Evolutionary conservation across 2,113 vertebrate genomes (phyloP).

Genomic region (Pachyramphus minor): DNA sequence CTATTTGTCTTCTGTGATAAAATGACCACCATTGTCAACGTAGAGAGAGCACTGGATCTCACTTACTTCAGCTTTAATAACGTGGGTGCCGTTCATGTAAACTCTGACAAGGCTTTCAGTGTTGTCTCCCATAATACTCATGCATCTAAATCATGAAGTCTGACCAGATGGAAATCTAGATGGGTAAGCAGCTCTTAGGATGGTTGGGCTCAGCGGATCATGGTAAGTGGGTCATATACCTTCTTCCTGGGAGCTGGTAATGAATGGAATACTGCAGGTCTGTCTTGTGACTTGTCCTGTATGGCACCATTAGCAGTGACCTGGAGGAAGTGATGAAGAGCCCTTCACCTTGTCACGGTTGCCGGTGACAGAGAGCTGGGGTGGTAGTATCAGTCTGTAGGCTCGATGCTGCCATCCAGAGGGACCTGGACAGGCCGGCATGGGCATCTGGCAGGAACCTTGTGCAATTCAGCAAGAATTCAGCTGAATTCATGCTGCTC

Average conservation of each 20-base stretch:
- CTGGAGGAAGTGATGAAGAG: neutral
- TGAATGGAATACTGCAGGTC: fast-evolving
- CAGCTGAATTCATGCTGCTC: neutral
- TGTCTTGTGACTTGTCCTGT: neutral
- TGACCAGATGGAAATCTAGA: neutral
- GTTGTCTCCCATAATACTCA: neutral
- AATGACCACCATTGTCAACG: neutral
- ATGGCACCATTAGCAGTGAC: neutral
- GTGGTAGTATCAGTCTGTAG: neutral
- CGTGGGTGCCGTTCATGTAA: neutral
- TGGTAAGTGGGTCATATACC: fast-evolving
- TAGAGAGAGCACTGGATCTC: neutral
- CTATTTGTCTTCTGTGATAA: neutral
- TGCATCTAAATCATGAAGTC: neutral
- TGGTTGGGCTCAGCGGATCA: neutral
- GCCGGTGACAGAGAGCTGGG: neutral
- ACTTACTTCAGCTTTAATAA: neutral
- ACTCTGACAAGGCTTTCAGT: neutral
- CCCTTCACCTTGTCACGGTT: neutral
- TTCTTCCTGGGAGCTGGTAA: neutral
- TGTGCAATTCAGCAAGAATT: neutral
- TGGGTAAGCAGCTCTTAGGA: neutral
- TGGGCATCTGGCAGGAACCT: fast-evolving
- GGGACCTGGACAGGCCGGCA: neutral
- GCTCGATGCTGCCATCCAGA: neutral